Percentiles rank a stretch among this genome's conserved stretches.
These are phyloP conservation scores for Callopanchax toddi DNA, from an alignment of 2,113 vertebrate species.

Conservation along the genomic window DNA sequence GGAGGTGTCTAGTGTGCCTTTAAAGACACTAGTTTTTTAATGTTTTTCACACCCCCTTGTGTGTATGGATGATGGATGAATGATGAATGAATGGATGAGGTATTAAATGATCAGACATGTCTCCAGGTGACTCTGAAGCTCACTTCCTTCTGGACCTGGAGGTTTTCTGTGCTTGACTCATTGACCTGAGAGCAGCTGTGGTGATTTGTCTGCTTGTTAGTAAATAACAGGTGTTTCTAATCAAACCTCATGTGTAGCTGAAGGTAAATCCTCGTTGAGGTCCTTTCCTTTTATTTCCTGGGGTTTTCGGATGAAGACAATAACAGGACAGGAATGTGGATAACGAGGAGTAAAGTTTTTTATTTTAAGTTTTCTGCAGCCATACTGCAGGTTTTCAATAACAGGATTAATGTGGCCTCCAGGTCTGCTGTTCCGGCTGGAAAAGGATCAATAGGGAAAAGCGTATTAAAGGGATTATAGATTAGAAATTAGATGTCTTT, in stretches of 20 bases:
- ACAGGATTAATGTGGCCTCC: slow-evolving; percentile 92
- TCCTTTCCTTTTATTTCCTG: slow-evolving; percentile 50
- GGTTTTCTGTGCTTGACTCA: no score
- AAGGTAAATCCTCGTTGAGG: slow-evolving; percentile 10
- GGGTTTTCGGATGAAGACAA: slow-evolving; percentile 72
- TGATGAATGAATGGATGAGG: no score
- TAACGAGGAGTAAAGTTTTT: slow-evolving; percentile 62
- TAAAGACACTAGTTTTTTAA: no score
- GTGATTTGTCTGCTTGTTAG: no score
- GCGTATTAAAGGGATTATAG: slow-evolving; percentile 97
- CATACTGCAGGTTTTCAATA: slow-evolving; percentile 84
- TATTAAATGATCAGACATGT: no score
- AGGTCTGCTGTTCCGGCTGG: slow-evolving; percentile 87
- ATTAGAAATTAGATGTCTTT: slow-evolving; percentile 96
- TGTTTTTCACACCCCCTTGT: no score
- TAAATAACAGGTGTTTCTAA: no score
- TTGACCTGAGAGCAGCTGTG: no score
- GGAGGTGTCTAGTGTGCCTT: no score
- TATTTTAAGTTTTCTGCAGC: slow-evolving; percentile 73
- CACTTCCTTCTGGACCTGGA: no score
- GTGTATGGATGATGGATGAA: no score
- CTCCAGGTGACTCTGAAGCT: no score
- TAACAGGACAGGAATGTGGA: slow-evolving; percentile 51
- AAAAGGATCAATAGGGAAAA: slow-evolving; percentile 91
- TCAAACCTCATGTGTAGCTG: not conserved